These are phyloP conservation scores for Galerucella nymphaeae DNA, from an alignment of 2,888 invertebrate species.

Conservation along the genomic window DNA sequence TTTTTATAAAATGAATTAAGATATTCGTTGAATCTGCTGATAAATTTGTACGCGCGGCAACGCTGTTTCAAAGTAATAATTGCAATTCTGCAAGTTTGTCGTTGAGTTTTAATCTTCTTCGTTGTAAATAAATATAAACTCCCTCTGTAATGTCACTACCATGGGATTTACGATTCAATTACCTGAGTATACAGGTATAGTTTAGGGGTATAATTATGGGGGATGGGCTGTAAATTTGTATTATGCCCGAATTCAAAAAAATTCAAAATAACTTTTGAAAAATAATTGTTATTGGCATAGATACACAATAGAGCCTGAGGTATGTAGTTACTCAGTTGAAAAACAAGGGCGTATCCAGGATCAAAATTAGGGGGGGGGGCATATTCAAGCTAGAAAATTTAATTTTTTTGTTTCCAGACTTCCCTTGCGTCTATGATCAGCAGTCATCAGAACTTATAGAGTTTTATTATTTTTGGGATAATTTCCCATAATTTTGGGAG, in stretches of 20 bases:
- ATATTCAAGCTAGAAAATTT: too few species aligned
- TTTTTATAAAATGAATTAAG: not conserved
- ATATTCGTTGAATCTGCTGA: not conserved
- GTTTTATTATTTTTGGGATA: too few species aligned
- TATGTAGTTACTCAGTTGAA: not conserved
- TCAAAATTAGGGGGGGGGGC: too few species aligned
- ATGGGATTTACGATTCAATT: slow-evolving; percentile 1
- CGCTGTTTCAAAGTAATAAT: not conserved
- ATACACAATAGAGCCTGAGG: not conserved
- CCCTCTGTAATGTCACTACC: not conserved
- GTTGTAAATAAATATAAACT: slow-evolving; percentile 9
- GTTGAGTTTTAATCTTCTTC: slow-evolving; percentile 15
- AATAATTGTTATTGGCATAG: not conserved
- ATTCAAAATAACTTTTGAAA: not conserved
- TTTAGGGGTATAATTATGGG: not conserved
- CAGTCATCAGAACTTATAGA: too few species aligned
- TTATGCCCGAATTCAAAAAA: not conserved
- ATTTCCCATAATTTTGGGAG: too few species aligned
- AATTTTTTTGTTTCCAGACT: too few species aligned
- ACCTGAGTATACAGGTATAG: slow-evolving; percentile 12
- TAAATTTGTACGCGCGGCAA: not conserved
- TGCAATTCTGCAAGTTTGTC: slow-evolving; percentile 9
- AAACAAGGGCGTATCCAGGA: too few species aligned
- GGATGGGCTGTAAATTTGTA: not conserved
- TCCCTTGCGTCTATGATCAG: too few species aligned